Evolutionary conservation across 2,113 vertebrate species (phyloP).

Genomic region (Labeo rohita): DNA sequence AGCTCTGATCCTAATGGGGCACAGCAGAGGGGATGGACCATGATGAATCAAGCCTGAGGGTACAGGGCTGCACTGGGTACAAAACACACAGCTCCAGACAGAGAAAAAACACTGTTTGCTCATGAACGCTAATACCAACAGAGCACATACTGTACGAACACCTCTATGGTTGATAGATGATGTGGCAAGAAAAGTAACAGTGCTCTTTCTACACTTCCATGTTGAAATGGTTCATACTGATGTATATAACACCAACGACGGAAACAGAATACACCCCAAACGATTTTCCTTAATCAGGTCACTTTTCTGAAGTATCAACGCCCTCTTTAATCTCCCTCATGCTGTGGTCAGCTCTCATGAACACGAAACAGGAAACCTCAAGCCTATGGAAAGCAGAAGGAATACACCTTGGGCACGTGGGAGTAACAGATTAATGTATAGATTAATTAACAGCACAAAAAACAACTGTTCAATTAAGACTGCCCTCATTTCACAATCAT

Average conservation of each 20-base stretch:
- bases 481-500: background rate
- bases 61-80: slow-evolving; percentile 21
- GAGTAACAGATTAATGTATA: background rate
- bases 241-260: slow-evolving; percentile 13
- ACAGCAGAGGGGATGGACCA: slow-evolving; percentile 66
- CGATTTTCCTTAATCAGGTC: slow-evolving; percentile 27
- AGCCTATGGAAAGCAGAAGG: background rate
- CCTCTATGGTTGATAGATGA: background rate
- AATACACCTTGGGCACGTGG: background rate
- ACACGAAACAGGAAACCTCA: background rate
- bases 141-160: slow-evolving; percentile 1
- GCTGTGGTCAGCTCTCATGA: background rate
- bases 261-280: slow-evolving; percentile 22
- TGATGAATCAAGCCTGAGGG: slow-evolving; percentile 69
- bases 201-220: background rate
- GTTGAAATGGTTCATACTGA: slow-evolving; percentile 28
- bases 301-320: slow-evolving; percentile 15
- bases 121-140: background rate
- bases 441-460: background rate
- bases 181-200: background rate
- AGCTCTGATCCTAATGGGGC: slow-evolving; percentile 77
- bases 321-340: background rate
- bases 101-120: background rate
- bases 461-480: too few species aligned
- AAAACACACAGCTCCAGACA: slow-evolving; percentile 40